phyloP scores from a whole-genome alignment of 2,113 vertebrate species.

The Neogobius melanostomus region DNA sequence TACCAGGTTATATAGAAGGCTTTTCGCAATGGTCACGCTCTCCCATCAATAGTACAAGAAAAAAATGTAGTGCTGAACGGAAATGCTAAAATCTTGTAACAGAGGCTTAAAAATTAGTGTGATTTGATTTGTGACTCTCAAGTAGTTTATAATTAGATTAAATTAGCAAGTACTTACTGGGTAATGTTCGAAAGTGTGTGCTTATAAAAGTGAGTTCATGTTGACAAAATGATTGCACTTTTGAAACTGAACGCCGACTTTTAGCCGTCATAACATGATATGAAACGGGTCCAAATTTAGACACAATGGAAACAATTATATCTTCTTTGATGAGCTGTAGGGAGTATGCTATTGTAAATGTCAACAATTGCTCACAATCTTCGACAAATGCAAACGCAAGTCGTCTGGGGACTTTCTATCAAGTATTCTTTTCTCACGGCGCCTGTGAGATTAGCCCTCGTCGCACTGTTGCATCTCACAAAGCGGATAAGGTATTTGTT shows the following conservation, averaged over 20 bases:
- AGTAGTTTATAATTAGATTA: too few relatives aligned
- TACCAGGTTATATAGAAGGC: too few relatives aligned
- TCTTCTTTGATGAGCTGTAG: not conserved
- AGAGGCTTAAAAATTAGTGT: too few relatives aligned
- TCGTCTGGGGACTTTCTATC: not conserved
- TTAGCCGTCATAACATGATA: not conserved
- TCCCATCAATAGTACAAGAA: too few relatives aligned
- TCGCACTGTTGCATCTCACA: slow-evolving; percentile 9
- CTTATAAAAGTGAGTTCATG: too few relatives aligned
- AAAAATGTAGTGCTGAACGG: too few relatives aligned
- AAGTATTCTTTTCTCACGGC: not conserved
- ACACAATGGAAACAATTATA: not conserved
- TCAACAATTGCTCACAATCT: not conserved
- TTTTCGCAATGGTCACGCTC: too few relatives aligned
- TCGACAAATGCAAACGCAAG: not conserved
- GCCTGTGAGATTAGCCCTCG: slow-evolving; percentile 1
- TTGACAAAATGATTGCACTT: not conserved
- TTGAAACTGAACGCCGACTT: not conserved
- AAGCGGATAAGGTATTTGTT: slow-evolving; percentile 1
- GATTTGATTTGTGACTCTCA: too few relatives aligned
- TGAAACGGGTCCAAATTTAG: not conserved
- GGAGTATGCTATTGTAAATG: not conserved
- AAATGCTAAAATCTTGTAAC: too few relatives aligned
- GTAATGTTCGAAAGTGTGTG: too few relatives aligned
- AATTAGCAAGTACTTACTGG: too few relatives aligned